phyloP scores from a whole-genome alignment of 1,140 invertebrate genomes.

The Euura saliciscinereae region DNA sequence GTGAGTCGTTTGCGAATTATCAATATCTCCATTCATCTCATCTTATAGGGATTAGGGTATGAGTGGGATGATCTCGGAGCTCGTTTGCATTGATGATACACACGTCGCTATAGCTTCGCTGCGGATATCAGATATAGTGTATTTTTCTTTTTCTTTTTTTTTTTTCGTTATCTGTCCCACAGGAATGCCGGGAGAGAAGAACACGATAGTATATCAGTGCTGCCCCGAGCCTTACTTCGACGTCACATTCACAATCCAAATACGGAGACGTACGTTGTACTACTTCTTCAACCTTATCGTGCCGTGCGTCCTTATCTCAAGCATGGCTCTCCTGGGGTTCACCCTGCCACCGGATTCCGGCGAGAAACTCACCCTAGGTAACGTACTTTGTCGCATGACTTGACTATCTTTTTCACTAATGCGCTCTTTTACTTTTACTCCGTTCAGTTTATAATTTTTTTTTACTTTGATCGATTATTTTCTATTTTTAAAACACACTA shows the following conservation, averaged over 20 bases:
- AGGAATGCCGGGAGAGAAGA: constrained; percentile 88
- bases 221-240: constrained; percentile 96
- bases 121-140: not conserved
- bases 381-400: constrained; percentile 41
- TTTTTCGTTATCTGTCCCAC: constrained; percentile 34
- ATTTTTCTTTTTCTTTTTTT: constrained; percentile 15
- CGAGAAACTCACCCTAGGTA: constrained; percentile 97
- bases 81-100: not conserved
- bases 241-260: constrained; percentile 96
- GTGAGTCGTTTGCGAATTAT: constrained; percentile 64
- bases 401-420: too few relatives aligned
- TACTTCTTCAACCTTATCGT: constrained; percentile 99
- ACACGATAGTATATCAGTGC: constrained; percentile 80
- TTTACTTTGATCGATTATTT: constrained; percentile 2
- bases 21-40: too few relatives aligned
- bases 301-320: constrained; percentile 97
- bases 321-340: constrained; percentile 97
- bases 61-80: not conserved
- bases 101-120: not conserved
- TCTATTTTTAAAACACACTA: too few relatives aligned
- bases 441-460: not conserved
- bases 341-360: constrained; percentile 97
- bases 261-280: constrained; percentile 94
- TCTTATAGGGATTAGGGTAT: not conserved
- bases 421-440: too few relatives aligned